Conservation (phyloP, 2,113 vertebrate genomes). For the Thamnophis sirtalis region DNA sequence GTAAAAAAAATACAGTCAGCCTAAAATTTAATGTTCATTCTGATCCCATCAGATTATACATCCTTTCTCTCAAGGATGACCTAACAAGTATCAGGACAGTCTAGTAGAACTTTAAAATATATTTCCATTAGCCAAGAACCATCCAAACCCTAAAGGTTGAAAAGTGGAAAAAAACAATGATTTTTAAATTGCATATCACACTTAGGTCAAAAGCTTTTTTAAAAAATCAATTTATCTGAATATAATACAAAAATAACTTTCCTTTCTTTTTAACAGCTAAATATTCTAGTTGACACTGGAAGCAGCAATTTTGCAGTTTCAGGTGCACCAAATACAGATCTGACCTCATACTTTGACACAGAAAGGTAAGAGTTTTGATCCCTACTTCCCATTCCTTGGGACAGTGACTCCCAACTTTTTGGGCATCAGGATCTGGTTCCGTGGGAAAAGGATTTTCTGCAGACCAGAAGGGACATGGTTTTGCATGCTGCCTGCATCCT, state of each 20-base stretch:
- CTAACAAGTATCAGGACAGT: neutral
- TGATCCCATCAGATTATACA: neutral
- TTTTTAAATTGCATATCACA: neutral
- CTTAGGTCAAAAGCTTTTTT: neutral
- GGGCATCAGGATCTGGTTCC: neutral
- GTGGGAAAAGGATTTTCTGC: neutral
- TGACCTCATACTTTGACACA: slow-evolving; percentile 79
- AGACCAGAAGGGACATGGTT: neutral
- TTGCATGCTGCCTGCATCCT: neutral
- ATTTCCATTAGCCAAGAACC: neutral
- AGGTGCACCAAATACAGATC: slow-evolving; percentile 77
- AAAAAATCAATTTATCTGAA: neutral
- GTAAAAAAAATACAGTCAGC: neutral
- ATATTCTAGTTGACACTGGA: slow-evolving; percentile 96
- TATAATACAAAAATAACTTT: slow-evolving; percentile 24
- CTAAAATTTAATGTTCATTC: neutral
- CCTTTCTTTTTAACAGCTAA: slow-evolving; percentile 78
- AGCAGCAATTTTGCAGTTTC: slow-evolving; percentile 99
- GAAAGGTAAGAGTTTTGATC: slow-evolving; percentile 60
- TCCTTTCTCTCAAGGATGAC: neutral
- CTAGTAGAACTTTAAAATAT: neutral
- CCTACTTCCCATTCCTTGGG: neutral
- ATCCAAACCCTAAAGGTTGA: neutral
- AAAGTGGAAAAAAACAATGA: neutral
- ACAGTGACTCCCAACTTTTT: neutral